Percentiles rank a stretch among this genome's conserved stretches.
Evolutionary conservation across 1,140 invertebrate genomes (phyloP).

Genomic region (Thaumatotibia leucotreta): DNA sequence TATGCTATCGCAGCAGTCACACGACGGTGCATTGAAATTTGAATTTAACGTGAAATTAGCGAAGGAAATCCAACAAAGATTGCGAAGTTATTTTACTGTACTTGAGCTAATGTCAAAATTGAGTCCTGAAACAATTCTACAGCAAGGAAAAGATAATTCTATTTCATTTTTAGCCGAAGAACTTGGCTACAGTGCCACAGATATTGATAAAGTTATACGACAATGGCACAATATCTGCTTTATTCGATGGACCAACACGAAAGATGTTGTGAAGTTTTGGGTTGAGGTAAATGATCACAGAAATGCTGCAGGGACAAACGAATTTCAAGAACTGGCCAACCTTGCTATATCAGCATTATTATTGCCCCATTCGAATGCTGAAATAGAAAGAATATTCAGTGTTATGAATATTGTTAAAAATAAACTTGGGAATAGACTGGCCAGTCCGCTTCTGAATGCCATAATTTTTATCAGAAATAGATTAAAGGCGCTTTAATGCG

Average conservation of each 20-base stretch:
- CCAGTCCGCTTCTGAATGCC: constrained; percentile 3
- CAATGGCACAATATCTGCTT: constrained; percentile 19
- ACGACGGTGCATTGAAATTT: constrained; percentile 22
- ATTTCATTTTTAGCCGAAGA: constrained; percentile 18
- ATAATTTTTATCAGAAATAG: constrained; percentile 15
- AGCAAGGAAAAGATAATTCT: constrained; percentile 11
- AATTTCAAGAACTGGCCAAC: constrained; percentile 34
- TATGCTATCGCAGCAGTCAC: constrained; percentile 17
- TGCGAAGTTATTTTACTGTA: constrained; percentile 20
- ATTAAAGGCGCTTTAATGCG: too few relatives aligned
- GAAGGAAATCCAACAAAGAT: constrained; percentile 23
- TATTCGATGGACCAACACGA: constrained; percentile 14
- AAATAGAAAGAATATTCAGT: constrained; percentile 28
- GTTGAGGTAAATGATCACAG: constrained; percentile 33
- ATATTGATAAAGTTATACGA: constrained; percentile 17
- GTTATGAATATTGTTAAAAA: constrained; percentile 25
- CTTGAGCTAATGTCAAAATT: neutral
- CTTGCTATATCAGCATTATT: constrained; percentile 31
- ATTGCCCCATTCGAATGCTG: constrained; percentile 46
- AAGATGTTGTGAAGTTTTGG: constrained; percentile 37
- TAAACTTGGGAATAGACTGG: constrained; percentile 25
- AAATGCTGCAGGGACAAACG: constrained; percentile 38
- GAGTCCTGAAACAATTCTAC: constrained; percentile 14
- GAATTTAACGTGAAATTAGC: constrained; percentile 21
- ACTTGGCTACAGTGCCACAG: constrained; percentile 8